Conservation (phyloP, 2,113 vertebrate genomes). For the Ctenodactylus gundi region DNA sequence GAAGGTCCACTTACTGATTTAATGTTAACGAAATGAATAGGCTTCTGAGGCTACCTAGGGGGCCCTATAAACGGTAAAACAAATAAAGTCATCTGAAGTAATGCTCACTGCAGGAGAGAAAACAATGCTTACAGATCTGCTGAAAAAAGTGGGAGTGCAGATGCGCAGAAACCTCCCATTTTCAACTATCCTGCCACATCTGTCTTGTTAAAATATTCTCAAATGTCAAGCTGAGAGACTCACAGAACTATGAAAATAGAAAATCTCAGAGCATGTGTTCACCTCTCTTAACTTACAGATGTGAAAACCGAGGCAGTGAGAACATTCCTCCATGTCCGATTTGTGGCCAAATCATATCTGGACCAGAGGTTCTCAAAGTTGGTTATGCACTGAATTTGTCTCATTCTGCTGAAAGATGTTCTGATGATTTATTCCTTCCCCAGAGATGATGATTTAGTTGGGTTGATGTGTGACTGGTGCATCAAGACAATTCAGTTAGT, state of each 20-base stretch:
- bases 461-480: neutral
- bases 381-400: neutral
- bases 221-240: neutral
- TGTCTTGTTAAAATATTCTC: neutral
- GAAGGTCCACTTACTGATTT: slow-evolving; percentile 87
- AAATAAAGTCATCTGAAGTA: slow-evolving; percentile 82
- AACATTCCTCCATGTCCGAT: neutral
- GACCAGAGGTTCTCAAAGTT: neutral
- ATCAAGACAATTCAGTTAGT: neutral
- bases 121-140: slow-evolving; percentile 45
- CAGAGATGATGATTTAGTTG: neutral
- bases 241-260: neutral
- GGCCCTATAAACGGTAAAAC: slow-evolving; percentile 83
- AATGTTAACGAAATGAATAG: slow-evolving; percentile 87
- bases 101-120: slow-evolving; percentile 60
- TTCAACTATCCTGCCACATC: slow-evolving; percentile 26
- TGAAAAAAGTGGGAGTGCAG: slow-evolving; percentile 11
- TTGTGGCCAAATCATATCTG: neutral
- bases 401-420: neutral
- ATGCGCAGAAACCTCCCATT: neutral
- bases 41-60: slow-evolving; percentile 83
- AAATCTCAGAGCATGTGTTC: neutral
- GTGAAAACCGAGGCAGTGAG: neutral
- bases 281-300: neutral
- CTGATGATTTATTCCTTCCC: neutral